Percentiles rank a stretch among this genome's conserved stretches.
phyloP scores from a whole-genome alignment of 1,140 invertebrate genomes.

The Ectropis grisescens region DNA sequence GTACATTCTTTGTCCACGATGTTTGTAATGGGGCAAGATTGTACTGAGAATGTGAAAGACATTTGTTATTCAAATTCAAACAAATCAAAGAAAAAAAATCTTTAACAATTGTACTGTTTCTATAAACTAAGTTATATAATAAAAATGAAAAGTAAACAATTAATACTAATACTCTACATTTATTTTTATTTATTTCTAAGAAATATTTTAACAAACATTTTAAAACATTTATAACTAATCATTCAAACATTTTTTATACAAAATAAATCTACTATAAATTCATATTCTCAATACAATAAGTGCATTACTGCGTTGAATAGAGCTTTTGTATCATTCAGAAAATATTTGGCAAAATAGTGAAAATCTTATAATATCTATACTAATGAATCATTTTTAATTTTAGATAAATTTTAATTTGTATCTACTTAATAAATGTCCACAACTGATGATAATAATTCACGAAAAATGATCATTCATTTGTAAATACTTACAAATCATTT shows the following conservation, averaged over 20 bases:
- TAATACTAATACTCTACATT: no score
- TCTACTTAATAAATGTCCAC: no score
- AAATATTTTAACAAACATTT: no score
- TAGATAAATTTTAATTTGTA: no score
- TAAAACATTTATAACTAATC: no score
- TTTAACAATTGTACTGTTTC: no score
- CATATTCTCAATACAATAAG: constrained; percentile 1
- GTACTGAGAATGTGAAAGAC: no score
- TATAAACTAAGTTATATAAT: constrained; percentile 20
- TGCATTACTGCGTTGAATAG: constrained; percentile 27
- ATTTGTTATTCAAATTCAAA: no score
- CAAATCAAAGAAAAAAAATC: no score
- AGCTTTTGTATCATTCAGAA: constrained; percentile 5
- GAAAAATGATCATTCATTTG: constrained; percentile 29
- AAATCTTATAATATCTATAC: background rate
- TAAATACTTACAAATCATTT: constrained; percentile 32
- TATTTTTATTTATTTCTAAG: no score
- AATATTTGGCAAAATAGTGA: background rate
- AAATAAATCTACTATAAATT: constrained; percentile 5
- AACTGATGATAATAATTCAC: constrained; percentile 12
- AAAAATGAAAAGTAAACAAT: constrained; percentile 11
- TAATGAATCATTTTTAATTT: background rate
- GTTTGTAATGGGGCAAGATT: no score
- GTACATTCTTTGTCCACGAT: constrained; percentile 30
- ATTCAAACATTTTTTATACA: no score